Conservation (phyloP, 2,797 vertebrate species). For the Adelosebastes latens region DNA sequence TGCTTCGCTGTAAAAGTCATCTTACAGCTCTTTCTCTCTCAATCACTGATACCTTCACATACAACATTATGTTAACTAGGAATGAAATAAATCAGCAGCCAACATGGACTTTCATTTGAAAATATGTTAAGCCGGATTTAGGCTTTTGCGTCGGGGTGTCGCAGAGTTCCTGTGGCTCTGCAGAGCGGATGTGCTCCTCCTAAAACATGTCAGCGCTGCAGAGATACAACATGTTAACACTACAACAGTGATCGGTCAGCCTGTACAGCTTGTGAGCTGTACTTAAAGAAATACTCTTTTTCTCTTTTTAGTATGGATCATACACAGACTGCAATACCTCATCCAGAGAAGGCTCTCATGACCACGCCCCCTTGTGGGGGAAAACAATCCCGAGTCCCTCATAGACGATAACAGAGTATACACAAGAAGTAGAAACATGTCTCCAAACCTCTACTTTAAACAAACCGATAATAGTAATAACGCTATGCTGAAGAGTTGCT, state of each 20-base stretch:
- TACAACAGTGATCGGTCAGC: neutral
- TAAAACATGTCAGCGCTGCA: neutral
- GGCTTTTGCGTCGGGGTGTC: neutral
- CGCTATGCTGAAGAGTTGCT: too few species aligned
- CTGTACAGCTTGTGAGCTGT: too few species aligned
- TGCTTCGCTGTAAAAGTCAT: too few species aligned
- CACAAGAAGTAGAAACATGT: too few species aligned
- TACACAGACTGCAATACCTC: too few species aligned
- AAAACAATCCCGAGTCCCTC: too few species aligned
- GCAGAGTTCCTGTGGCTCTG: conserved; percentile 9
- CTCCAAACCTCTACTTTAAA: too few species aligned
- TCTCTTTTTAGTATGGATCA: neutral
- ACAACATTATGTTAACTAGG: too few species aligned
- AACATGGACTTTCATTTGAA: neutral
- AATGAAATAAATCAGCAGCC: neutral
- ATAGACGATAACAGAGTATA: too few species aligned
- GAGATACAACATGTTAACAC: neutral
- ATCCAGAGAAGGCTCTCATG: too few species aligned
- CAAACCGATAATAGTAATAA: too few species aligned
- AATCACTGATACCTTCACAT: accelerated
- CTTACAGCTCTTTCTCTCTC: neutral
- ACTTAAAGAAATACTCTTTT: neutral
- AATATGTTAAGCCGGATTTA: neutral
- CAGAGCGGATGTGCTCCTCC: conserved; percentile 2
- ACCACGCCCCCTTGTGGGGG: too few species aligned